phyloP scores from a whole-genome alignment of 2,113 vertebrate species.

The Motacilla alba region DNA sequence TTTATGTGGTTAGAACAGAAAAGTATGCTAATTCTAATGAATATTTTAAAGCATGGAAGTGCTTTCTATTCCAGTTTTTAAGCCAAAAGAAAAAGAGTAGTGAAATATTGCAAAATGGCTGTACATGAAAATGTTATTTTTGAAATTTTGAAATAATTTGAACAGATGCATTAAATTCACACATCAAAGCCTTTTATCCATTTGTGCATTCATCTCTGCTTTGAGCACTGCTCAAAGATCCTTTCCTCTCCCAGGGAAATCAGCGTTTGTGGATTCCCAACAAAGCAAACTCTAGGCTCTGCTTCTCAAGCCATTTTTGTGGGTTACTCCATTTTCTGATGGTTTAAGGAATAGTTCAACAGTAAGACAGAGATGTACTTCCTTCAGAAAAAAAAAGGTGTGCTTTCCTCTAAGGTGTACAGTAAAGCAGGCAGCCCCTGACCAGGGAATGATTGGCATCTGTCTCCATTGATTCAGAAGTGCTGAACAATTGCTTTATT shows the following conservation, averaged over 20 bases:
- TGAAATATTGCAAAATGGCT: background rate
- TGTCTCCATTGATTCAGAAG: too few species aligned
- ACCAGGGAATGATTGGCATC: too few species aligned
- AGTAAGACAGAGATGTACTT: background rate
- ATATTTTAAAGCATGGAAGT: background rate
- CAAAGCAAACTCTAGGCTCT: background rate
- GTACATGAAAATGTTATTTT: background rate
- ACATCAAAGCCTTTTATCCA: background rate
- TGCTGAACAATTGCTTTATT: too few species aligned
- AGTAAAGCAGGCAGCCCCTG: too few species aligned
- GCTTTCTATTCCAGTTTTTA: background rate
- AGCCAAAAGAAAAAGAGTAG: background rate
- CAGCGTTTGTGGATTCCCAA: background rate
- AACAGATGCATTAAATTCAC: background rate
- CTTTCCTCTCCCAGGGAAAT: background rate
- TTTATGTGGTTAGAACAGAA: background rate
- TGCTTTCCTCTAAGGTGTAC: background rate
- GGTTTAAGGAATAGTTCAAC: background rate
- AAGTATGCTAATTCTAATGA: background rate
- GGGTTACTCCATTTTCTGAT: background rate
- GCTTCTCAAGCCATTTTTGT: background rate
- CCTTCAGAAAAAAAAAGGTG: background rate
- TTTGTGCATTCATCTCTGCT: background rate
- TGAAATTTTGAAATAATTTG: background rate
- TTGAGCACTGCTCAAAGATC: background rate